Conservation (phyloP, 2,113 vertebrate species). For the Pluvialis apricaria region DNA sequence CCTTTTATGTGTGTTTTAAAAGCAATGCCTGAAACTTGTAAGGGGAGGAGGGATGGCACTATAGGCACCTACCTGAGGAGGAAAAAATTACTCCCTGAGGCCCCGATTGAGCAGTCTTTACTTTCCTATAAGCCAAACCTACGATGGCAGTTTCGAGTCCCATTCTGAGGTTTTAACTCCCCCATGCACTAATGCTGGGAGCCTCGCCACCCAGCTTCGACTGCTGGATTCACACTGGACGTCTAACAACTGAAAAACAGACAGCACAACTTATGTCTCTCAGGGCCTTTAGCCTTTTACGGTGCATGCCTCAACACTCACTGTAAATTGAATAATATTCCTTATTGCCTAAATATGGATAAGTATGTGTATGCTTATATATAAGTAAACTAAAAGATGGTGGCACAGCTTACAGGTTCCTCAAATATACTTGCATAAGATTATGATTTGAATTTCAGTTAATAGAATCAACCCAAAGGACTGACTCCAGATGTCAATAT, state of each 20-base stretch:
- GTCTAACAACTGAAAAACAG: background rate
- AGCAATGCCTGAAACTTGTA: background rate
- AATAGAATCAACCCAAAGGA: background rate
- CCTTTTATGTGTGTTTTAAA: background rate
- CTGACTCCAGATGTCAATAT: background rate
- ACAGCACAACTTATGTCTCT: background rate
- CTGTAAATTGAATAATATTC: background rate
- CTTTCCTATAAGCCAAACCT: background rate
- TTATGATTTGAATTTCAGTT: background rate
- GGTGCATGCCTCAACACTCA: background rate
- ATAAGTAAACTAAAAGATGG: background rate
- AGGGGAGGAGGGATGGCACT: background rate
- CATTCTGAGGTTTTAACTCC: background rate
- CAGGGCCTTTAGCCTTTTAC: background rate
- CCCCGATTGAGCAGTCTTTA: background rate
- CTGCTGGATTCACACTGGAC: background rate
- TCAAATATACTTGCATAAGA: background rate
- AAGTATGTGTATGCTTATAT: background rate
- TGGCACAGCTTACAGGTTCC: rapidly evolving
- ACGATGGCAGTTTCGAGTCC: background rate
- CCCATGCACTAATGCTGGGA: background rate
- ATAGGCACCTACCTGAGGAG: background rate
- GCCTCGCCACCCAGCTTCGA: background rate
- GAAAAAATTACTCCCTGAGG: background rate
- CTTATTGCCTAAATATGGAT: background rate